phyloP scores from a whole-genome alignment of 2,888 invertebrate genomes.

The Trachelus troglodyta region DNA sequence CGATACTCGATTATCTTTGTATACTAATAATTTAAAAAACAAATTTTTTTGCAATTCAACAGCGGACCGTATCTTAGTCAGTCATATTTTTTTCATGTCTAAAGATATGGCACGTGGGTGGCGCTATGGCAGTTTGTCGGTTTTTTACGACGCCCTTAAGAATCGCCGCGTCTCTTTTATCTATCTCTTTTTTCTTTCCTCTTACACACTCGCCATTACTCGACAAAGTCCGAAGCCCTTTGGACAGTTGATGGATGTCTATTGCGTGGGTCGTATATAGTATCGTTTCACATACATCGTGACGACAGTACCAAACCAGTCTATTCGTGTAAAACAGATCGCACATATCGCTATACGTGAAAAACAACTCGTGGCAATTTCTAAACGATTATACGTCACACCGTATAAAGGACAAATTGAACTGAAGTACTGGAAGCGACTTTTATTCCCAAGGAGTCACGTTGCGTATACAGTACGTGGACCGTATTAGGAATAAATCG shows the following conservation, averaged over 20 bases:
- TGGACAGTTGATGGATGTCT: slow-evolving; percentile 59
- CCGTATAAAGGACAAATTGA: background rate
- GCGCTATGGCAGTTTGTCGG: slow-evolving; percentile 58
- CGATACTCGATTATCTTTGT: background rate
- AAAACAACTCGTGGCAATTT: background rate
- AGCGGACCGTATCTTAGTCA: slow-evolving; percentile 49
- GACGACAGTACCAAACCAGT: background rate
- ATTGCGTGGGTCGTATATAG: slow-evolving; percentile 50
- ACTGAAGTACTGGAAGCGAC: background rate
- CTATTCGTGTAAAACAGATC: background rate
- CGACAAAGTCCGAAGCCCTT: slow-evolving; percentile 59
- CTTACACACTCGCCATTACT: slow-evolving; percentile 59
- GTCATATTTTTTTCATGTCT: slow-evolving; percentile 50
- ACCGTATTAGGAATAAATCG: background rate
- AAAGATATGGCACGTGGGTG: slow-evolving; percentile 59
- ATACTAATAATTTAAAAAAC: slow-evolving; percentile 19
- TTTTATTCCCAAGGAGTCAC: background rate
- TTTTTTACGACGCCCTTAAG: slow-evolving; percentile 58
- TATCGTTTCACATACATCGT: slow-evolving; percentile 32
- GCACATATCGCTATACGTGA: background rate
- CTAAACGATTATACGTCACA: background rate
- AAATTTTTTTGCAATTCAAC: slow-evolving; percentile 45
- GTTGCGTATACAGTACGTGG: background rate
- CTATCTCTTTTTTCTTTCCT: slow-evolving; percentile 27
- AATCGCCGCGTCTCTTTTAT: slow-evolving; percentile 42